Base-by-base conservation (phyloP, 2,113 vertebrate genomes). In the Lepus europaeus region DNA sequence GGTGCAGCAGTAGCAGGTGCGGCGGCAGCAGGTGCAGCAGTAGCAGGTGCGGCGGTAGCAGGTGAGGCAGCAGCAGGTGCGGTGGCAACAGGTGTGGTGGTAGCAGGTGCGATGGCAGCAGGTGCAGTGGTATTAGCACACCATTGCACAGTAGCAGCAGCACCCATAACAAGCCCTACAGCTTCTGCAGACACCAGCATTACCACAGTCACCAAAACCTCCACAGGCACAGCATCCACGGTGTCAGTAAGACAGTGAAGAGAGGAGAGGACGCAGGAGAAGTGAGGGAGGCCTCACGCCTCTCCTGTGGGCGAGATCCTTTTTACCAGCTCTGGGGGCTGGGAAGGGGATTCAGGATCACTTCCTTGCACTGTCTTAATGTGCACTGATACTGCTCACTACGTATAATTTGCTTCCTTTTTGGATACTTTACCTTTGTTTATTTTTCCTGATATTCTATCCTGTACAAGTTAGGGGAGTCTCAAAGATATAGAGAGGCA, bases 191-290 rank as follows among this genome's bases (percentile, higher is more conserved):
- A 45, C 45, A 45, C 45, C 45, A 45, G 45, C 45, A 45, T 6
- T 45, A 45, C 45, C 10, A 0, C 85, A 89, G 0, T 82, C 77
- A 22, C 92, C 63, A 3, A 88, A 82, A 0, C 76, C 27, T 0
- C 91, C 82, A 36, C 93, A 92, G 3, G 90, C 82, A 76, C 87
- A 77, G 27, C 95, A 61, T 94, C 84, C 97, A 94, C 96, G 69
- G 5, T 96, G 49, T 96, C 49, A 78, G 82, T 3, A 92, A 61
- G 95, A 96, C 16, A 77, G 31, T 6, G 8, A 49, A 19, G 82
- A 19, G 76, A 97, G 93, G 23, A 66, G 33, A 79, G 22, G 59
- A 82, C 0, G 80, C 14, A 13, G 51, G 14, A 85, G 33, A 77
- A 22, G 76, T 53, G 83, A 91, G 84, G 33, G 22, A 83, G 72